These are phyloP conservation scores for Pomacea maculata DNA, from an alignment of 1,140 invertebrate species.

Conservation along the genomic window DNA sequence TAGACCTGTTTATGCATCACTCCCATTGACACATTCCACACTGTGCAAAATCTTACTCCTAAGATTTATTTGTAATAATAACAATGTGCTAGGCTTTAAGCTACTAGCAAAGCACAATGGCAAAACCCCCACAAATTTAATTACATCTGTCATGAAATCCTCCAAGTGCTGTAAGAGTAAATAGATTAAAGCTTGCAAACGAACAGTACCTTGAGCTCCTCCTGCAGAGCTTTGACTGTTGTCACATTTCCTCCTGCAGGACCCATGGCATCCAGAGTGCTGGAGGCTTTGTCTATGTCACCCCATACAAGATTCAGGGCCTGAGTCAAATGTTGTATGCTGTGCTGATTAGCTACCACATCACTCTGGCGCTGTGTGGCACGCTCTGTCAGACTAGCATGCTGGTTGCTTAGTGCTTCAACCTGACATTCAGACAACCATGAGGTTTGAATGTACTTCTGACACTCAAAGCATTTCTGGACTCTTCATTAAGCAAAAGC, in stretches of 20 bases:
- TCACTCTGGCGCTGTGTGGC: slow-evolving; percentile 80
- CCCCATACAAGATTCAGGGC: slow-evolving; percentile 66
- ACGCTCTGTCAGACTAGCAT: slow-evolving; percentile 81
- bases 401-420: slow-evolving; percentile 79
- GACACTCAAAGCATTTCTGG: too few species aligned
- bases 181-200: neutral
- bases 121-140: neutral
- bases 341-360: slow-evolving; percentile 77
- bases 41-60: too few species aligned
- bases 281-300: slow-evolving; percentile 79
- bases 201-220: slow-evolving; percentile 78
- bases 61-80: too few species aligned
- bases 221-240: slow-evolving; percentile 87
- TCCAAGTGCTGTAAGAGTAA: slow-evolving; percentile 10
- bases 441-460: too few species aligned
- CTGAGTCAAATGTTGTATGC: slow-evolving; percentile 83
- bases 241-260: slow-evolving; percentile 91
- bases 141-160: slow-evolving; percentile 26
- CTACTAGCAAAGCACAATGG: too few species aligned
- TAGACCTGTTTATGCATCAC: too few species aligned
- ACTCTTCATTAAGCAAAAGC: too few species aligned
- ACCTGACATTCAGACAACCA: slow-evolving; percentile 69
- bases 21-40: too few species aligned
- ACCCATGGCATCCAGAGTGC: slow-evolving; percentile 79
- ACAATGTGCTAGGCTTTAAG: too few species aligned